phyloP scores from a whole-genome alignment of 2,888 invertebrate genomes.

The Eugnorisma glareosa region DNA sequence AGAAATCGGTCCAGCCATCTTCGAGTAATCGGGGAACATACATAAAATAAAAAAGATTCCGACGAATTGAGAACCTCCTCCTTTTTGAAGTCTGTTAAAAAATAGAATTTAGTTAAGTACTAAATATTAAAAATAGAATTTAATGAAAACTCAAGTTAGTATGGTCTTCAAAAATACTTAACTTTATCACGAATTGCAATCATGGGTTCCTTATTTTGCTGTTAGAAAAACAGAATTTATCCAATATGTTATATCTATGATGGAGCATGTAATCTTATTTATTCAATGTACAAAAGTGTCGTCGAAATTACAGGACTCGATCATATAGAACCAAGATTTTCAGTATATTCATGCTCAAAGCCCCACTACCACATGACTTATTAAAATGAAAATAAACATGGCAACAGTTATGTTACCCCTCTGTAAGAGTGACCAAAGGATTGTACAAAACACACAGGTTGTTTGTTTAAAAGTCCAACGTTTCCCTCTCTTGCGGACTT shows the following conservation, averaged over 20 bases:
- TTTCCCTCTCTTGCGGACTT: conserved; percentile 23
- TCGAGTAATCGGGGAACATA: too few relatives aligned
- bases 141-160: neutral
- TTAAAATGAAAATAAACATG: neutral
- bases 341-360: neutral
- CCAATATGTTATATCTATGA: neutral
- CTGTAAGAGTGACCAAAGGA: conserved; percentile 17
- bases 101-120: too few relatives aligned
- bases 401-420: neutral
- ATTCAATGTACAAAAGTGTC: neutral
- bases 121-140: neutral
- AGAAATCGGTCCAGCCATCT: too few relatives aligned
- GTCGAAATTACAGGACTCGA: neutral
- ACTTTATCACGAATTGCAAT: neutral
- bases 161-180: neutral
- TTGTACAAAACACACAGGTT: conserved; percentile 14
- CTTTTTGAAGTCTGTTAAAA: too few relatives aligned
- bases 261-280: neutral
- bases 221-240: neutral
- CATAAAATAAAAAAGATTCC: too few relatives aligned
- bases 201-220: neutral
- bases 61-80: too few relatives aligned
- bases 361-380: neutral
- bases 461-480: conserved; percentile 23
- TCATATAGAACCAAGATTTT: neutral